These are phyloP conservation scores for Synanthedon andrenaeformis DNA, from an alignment of 2,888 invertebrate species.

Conservation along the genomic window DNA sequence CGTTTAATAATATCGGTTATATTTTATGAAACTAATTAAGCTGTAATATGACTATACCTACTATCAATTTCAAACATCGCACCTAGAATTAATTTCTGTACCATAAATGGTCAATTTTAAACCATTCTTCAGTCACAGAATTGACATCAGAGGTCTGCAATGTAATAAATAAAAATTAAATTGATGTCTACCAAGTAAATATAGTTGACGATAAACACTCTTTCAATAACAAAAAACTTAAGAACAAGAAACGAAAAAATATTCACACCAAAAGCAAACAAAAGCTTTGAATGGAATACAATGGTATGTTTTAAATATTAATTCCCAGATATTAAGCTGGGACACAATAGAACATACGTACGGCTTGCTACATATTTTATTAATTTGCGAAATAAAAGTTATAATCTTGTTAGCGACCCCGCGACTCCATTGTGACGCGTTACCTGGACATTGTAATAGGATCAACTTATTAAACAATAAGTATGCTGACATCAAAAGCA, in stretches of 20 bases:
- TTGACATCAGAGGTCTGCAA: too few species aligned
- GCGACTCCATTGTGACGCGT: conserved; percentile 51
- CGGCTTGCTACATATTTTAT: conserved; percentile 51
- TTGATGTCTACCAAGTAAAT: too few species aligned
- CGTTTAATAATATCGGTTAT: conserved; percentile 29
- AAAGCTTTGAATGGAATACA: neutral
- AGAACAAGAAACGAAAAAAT: too few species aligned
- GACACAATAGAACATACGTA: conserved; percentile 28
- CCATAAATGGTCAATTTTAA: too few species aligned
- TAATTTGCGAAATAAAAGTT: conserved; percentile 67
- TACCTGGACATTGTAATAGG: conserved; percentile 70
- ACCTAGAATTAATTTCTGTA: too few species aligned
- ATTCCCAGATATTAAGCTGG: conserved; percentile 2
- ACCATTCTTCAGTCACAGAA: too few species aligned
- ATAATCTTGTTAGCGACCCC: conserved; percentile 65
- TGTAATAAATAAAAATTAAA: too few species aligned
- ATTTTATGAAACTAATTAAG: too few species aligned
- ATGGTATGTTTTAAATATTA: neutral
- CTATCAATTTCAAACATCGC: too few species aligned
- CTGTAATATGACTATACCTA: too few species aligned
- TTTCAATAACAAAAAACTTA: too few species aligned
- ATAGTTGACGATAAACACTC: too few species aligned
- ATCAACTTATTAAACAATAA: conserved; percentile 71
- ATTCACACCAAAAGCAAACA: neutral
- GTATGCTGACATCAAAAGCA: conserved; percentile 67